Evolutionary conservation across 2,113 vertebrate species (phyloP), one percentile per base, ranked within the genome.

Genomic region (Sinocyclocheilus grahami): DNA sequence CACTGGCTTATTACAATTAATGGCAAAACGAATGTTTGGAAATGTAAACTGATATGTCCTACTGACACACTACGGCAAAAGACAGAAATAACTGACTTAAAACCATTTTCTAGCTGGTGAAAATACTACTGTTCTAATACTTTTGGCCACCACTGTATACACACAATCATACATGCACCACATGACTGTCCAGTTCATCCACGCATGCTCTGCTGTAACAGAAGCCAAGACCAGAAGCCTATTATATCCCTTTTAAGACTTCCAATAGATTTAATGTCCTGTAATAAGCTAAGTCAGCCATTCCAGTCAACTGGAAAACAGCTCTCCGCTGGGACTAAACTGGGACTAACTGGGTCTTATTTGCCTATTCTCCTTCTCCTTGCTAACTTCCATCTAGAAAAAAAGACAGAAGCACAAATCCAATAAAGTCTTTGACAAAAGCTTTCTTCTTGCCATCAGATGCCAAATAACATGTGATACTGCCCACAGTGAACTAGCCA

Each of bases 381-480:
- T 89, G 91, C 16, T 48, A 24, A 48, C 30, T 63, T 65, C 37
- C 22, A 24, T 30, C 33, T 46, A 76, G 78, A 33, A 87, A 92
- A 86, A 90, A 87, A 89, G 89, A 89, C 86, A 71, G 87, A 88
- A 89, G 82, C 88, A 82, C 79, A 92, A 94, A 94, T 95, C 90
- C 91, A 95, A 94, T 95, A 94, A 95, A 89, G 90, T 62, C 78
- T 60, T 67, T 88, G 90, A 95, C 92, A 94, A 95, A 94, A 93
- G 84, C 79, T 86, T 86, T 86, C 88, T 93, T 94, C 89, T 94
- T 93, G 82, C 86, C 84, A 85, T 86, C 72, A 89, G 91, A 93
- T 93, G 89, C 90, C 91, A 91, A 92, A 94, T 90, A 95, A 93
- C 94, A 95, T 94, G 93, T 93, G 94, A 95, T 91, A 87, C 86